Conservation (phyloP, 2,113 vertebrate species). For the Bufo gargarizans region DNA sequence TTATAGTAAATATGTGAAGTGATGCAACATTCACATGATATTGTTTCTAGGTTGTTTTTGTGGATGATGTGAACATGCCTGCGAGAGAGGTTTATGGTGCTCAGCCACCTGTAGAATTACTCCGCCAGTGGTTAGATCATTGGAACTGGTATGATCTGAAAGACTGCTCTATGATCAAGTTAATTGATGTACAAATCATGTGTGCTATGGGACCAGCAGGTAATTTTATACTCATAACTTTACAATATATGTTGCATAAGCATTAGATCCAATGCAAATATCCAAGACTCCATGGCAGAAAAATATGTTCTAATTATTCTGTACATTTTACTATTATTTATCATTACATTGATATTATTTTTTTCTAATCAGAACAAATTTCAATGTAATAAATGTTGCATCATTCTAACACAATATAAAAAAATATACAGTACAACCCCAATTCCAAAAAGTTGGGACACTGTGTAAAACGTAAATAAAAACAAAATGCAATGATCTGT, state of each 20-base stretch:
- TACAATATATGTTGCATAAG: neutral
- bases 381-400: too few species aligned
- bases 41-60: slow-evolving; percentile 83
- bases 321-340: too few species aligned
- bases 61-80: slow-evolving; percentile 94
- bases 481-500: too few species aligned
- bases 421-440: too few species aligned
- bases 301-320: too few species aligned
- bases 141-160: slow-evolving; percentile 93
- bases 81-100: slow-evolving; percentile 89
- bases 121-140: slow-evolving; percentile 91
- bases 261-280: neutral
- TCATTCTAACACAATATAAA: too few species aligned
- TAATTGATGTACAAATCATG: slow-evolving; percentile 85
- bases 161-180: slow-evolving; percentile 83
- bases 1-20: neutral
- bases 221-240: slow-evolving; percentile 60
- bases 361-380: too few species aligned
- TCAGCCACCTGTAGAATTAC: slow-evolving; percentile 89
- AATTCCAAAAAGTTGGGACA: too few species aligned
- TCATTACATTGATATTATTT: too few species aligned
- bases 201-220: slow-evolving; percentile 93
- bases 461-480: too few species aligned
- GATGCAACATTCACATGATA: neutral
- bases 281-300: too few species aligned